Base-by-base conservation (phyloP, 2,888 invertebrate species). In the Nymphalis urticae region DNA sequence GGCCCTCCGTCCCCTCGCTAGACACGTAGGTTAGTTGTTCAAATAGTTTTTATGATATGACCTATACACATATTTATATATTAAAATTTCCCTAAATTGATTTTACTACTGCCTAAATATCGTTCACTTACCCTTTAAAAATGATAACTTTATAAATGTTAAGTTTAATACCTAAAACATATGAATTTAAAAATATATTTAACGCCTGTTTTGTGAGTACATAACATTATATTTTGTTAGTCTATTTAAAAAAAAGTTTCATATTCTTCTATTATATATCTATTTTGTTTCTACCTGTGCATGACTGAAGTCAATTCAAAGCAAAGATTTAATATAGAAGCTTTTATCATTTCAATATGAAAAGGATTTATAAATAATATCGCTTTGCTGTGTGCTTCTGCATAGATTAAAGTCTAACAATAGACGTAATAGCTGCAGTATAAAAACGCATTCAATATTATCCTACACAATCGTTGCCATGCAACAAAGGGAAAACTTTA, bases 371-470 rank as follows among this genome's bases (percentile, higher is more conserved):
- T 62, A 67, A 72, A 70, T 48, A 63, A 27, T 63, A 64, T 70
- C 27, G 66, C 64, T 48, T 27, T 21, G 66, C 61, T 58, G 58
- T 69, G 21, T 56, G 62, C 65, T 68, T 19, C 62, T 62, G 62
- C 60, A 64, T 66, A 71, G 66, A 69, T 70, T 72, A 65, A 71
- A 63, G 42, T 62, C 50, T 51, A 62, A 74, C 71, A 74, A 74
- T 73, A 64, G 71, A 66, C 68, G 70, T 72, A 64, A 70, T 74
- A 72, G 67, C 72, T 54, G 64, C 42, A 59, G 71, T 66, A 64
- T 71, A 70, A 74, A 73, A 74, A 74, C 62, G 67, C 69, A 71
- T 68, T 66, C 70, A 66, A 70, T 68, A 68, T 70, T 62, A 66
- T 70, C 50, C 56, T 56, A 56, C 56, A 68, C 68, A 71, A 71